Percentiles rank a stretch among this genome's conserved stretches.
Conservation (phyloP, 2,888 invertebrate species). For the Machimus rusticus region DNA sequence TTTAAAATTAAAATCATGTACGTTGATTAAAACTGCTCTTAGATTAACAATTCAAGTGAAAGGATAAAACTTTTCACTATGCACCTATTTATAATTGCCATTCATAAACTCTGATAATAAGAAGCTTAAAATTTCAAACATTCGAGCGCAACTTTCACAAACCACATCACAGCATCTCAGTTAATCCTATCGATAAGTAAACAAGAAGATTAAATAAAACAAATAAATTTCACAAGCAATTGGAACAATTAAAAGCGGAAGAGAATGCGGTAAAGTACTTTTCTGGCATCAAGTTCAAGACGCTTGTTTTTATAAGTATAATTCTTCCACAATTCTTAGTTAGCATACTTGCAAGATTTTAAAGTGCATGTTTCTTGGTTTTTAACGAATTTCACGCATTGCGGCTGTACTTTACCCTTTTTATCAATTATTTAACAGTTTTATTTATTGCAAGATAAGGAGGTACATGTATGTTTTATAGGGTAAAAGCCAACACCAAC, state of each 20-base stretch:
- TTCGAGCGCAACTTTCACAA: background rate
- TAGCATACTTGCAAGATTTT: constrained; percentile 18
- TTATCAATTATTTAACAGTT: constrained; percentile 2
- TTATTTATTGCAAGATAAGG: constrained; percentile 15
- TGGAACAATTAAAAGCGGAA: constrained; percentile 51
- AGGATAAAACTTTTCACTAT: background rate
- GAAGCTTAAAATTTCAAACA: background rate
- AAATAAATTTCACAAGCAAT: constrained; percentile 50
- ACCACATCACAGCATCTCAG: background rate
- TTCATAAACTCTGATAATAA: background rate
- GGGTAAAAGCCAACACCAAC: constrained; percentile 51
- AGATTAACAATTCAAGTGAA: background rate
- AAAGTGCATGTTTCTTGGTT: constrained; percentile 38
- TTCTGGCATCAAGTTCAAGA: constrained; percentile 23
- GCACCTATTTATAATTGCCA: background rate
- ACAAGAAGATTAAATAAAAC: constrained; percentile 15
- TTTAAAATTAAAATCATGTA: background rate
- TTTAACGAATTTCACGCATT: background rate
- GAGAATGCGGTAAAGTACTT: constrained; percentile 41
- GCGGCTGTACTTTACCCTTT: background rate
- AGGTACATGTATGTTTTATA: constrained; percentile 48
- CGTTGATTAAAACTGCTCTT: background rate
- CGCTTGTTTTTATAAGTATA: background rate
- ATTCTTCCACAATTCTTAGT: background rate
- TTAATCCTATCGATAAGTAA: background rate